These are phyloP conservation scores for Elymnias hypermnestra DNA, from an alignment of 1,140 invertebrate genomes.

Conservation along the genomic window DNA sequence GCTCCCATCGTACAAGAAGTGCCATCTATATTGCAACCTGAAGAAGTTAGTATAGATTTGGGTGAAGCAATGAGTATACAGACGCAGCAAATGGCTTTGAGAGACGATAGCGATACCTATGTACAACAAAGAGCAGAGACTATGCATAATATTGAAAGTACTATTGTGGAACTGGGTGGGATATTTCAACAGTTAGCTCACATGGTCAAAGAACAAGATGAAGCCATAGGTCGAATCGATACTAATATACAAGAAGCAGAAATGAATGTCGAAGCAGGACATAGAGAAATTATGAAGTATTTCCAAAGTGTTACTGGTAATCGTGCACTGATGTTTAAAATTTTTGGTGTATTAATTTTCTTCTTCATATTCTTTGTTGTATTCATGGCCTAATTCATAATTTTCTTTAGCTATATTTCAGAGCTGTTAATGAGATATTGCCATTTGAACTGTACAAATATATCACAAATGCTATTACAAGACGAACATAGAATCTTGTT, in stretches of 20 bases:
- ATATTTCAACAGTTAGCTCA: conserved; percentile 98
- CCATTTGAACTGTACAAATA: too few relatives aligned
- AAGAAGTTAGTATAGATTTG: conserved; percentile 87
- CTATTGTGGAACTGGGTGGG: conserved; percentile 98
- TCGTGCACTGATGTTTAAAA: conserved; percentile 99
- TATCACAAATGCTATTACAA: too few relatives aligned
- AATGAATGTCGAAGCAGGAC: conserved; percentile 97
- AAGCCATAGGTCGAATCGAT: conserved; percentile 98
- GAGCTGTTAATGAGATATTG: background rate
- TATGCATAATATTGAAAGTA: conserved; percentile 99
- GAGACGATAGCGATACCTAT: conserved; percentile 93
- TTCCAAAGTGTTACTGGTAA: conserved; percentile 98
- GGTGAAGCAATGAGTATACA: conserved; percentile 73
- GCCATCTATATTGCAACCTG: conserved; percentile 80
- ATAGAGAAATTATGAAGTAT: conserved; percentile 97
- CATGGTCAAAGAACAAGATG: conserved; percentile 99
- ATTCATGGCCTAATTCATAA: conserved; percentile 84
- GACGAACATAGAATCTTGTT: too few relatives aligned
- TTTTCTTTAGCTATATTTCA: background rate
- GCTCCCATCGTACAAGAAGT: conserved; percentile 83
- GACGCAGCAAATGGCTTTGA: conserved; percentile 82
- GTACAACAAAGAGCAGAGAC: conserved; percentile 95
- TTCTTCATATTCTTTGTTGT: conserved; percentile 99
- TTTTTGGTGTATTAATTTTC: conserved; percentile 98
- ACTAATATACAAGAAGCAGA: conserved; percentile 96